Conservation (phyloP, 2,113 vertebrate species). For the Hippoglossus stenolepis region DNA sequence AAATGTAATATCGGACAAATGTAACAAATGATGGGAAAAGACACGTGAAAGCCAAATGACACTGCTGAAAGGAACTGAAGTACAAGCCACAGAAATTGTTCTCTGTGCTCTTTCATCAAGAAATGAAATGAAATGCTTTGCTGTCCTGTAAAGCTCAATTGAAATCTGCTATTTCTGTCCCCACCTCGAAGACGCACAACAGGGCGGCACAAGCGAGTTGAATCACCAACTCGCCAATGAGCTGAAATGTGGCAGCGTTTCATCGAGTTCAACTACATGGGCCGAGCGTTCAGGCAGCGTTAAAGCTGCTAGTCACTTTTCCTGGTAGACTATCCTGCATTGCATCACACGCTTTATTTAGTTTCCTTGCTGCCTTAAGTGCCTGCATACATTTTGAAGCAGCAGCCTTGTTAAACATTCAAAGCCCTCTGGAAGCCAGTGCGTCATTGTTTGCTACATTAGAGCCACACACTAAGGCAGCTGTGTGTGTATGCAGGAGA, state of each 20-base stretch:
- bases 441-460: slow-evolving; percentile 58
- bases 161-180: slow-evolving; percentile 31
- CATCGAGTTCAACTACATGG: slow-evolving; percentile 32
- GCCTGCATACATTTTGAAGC: slow-evolving; percentile 65
- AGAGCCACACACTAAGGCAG: no score
- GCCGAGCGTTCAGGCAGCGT: slow-evolving; percentile 40
- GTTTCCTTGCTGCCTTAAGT: slow-evolving; percentile 63
- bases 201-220: slow-evolving; percentile 13
- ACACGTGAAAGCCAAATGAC: background rate
- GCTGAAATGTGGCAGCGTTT: slow-evolving; percentile 40
- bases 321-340: slow-evolving; percentile 54
- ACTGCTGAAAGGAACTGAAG: no score
- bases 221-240: slow-evolving; percentile 43
- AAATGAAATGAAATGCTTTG: slow-evolving; percentile 10
- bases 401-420: slow-evolving; percentile 74
- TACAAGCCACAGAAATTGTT: background rate
- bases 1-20: no score
- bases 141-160: background rate
- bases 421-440: slow-evolving; percentile 50
- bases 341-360: slow-evolving; percentile 76
- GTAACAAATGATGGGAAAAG: background rate
- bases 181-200: slow-evolving; percentile 12
- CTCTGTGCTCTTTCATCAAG: background rate
- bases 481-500: slow-evolving; percentile 1
- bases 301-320: slow-evolving; percentile 58